These are phyloP conservation scores for Heliothis virescens DNA, from an alignment of 1,140 invertebrate genomes.

Conservation along the genomic window DNA sequence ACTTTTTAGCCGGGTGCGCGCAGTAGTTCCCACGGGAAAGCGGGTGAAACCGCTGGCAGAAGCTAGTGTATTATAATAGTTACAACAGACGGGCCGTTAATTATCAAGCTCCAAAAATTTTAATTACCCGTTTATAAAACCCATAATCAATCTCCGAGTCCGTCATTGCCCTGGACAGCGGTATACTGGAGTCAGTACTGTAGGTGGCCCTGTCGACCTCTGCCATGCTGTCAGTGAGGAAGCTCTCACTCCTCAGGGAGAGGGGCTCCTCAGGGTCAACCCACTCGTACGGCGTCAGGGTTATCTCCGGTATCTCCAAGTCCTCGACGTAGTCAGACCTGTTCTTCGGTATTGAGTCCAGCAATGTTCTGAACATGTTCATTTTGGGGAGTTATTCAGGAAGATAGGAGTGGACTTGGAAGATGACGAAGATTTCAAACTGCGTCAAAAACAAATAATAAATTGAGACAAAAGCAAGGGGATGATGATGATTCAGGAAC, in stretches of 20 bases:
- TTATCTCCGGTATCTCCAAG: slow-evolving; percentile 71
- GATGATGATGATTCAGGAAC: too few relatives aligned
- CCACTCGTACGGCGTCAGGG: slow-evolving; percentile 66
- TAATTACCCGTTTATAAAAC: slow-evolving; percentile 68
- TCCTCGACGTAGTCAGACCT: slow-evolving; percentile 74
- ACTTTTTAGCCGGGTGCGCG: too few relatives aligned
- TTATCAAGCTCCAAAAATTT: not conserved
- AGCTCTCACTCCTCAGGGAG: slow-evolving; percentile 58
- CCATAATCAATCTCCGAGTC: slow-evolving; percentile 79
- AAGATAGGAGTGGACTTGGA: not conserved
- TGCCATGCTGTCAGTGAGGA: slow-evolving; percentile 55
- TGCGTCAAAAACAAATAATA: too few relatives aligned
- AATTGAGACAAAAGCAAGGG: too few relatives aligned
- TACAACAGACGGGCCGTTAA: too few relatives aligned
- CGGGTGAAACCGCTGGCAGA: too few relatives aligned
- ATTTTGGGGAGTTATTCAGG: slow-evolving; percentile 47
- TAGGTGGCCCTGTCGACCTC: slow-evolving; percentile 54
- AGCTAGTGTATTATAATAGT: too few relatives aligned
- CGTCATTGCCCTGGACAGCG: slow-evolving; percentile 76
- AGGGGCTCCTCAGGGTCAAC: slow-evolving; percentile 60
- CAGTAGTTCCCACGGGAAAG: too few relatives aligned
- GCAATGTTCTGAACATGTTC: slow-evolving; percentile 72
- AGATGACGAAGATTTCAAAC: too few relatives aligned
- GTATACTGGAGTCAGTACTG: slow-evolving; percentile 71
- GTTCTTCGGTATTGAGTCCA: slow-evolving; percentile 70